Evolutionary conservation across 1,140 invertebrate genomes (phyloP), one percentile per base, ranked within the genome.

Genomic region (Teleopsis dalmanni): DNA sequence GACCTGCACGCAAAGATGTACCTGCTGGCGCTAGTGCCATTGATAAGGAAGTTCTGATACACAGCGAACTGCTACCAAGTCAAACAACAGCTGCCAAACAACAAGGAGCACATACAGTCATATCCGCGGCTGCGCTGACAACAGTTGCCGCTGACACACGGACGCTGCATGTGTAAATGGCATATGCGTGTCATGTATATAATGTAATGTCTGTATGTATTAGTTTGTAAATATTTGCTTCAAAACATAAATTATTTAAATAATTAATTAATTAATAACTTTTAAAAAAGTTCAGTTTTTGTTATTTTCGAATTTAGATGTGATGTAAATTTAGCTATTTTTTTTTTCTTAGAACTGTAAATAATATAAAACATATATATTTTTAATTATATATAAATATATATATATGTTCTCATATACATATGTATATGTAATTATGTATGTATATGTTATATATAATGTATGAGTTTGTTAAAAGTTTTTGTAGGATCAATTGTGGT

Each of bases 131-230:
- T n/a, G 7, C 23, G 23, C 16, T 7, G 1, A 7, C 1, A 4
- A n/a, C 44, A 7, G 7, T 10, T 4, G 25, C 46, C 22, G n/a
- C 47, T 4, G 14, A 38, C 16, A 13, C 22, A 7, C 43, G 38
- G 35, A 47, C 50, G 21, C 35, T 54, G 44, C 52, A 54, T 22
- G 52, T 54, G 34, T 54, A 54, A 54, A 36, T 29, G 35, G 21
- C 0, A 16, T 4, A 27, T 1, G 27, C 7, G 13, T n/a, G 41
- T 11, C 16, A n/a, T n/a, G n/a, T 6, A 26, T 14, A 27, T 11
- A 31, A 13, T n/a, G n/a, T n/a, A 11, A 27, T 10, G 26, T 19
- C 13, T 19, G 14, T 4, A 29, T 21, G 22, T 10, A 29, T 25
- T 43, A 43, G 31, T 29, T 43, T 29, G 23, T 42, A 42, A 42